These are phyloP conservation scores for Agrochola lota DNA, from an alignment of 2,888 invertebrate genomes.

Conservation along the genomic window DNA sequence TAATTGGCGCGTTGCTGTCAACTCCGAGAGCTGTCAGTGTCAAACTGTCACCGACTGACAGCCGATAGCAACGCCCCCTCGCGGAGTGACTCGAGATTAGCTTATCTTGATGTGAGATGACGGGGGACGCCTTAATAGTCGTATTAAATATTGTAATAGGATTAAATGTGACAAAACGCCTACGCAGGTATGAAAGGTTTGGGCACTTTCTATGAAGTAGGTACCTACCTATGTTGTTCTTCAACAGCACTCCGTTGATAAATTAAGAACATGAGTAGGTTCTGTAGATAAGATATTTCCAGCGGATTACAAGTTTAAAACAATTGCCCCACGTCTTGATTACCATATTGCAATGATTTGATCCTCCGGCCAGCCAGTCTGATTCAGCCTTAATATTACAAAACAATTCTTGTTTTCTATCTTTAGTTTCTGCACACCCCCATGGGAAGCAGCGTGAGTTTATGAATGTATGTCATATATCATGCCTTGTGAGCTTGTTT, in stretches of 20 bases:
- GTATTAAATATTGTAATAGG: slow-evolving; percentile 28
- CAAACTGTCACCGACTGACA: slow-evolving; percentile 42
- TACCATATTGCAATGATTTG: too few relatives aligned
- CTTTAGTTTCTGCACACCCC: too few relatives aligned
- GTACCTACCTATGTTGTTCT: background rate
- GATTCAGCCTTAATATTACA: too few relatives aligned
- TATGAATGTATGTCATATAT: too few relatives aligned
- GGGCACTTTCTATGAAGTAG: background rate
- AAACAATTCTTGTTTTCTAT: too few relatives aligned
- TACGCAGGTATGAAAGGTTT: background rate
- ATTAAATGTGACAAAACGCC: slow-evolving; percentile 43
- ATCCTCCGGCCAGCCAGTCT: too few relatives aligned
- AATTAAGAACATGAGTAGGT: background rate
- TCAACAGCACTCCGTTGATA: background rate
- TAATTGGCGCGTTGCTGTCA: slow-evolving; percentile 45
- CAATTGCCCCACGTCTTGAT: too few relatives aligned
- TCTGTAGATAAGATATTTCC: background rate
- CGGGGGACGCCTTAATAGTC: slow-evolving; percentile 40
- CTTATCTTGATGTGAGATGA: slow-evolving; percentile 52
- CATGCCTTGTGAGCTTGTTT: too few relatives aligned
- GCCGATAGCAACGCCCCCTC: slow-evolving; percentile 53
- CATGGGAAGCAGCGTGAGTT: background rate
- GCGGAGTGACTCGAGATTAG: slow-evolving; percentile 32
- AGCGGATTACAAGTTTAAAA: background rate
- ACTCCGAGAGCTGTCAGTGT: slow-evolving; percentile 34